Evolutionary conservation across 2,113 vertebrate species (phyloP), one percentile per base, ranked within the genome.

Genomic region (Hippocampus comes): DNA sequence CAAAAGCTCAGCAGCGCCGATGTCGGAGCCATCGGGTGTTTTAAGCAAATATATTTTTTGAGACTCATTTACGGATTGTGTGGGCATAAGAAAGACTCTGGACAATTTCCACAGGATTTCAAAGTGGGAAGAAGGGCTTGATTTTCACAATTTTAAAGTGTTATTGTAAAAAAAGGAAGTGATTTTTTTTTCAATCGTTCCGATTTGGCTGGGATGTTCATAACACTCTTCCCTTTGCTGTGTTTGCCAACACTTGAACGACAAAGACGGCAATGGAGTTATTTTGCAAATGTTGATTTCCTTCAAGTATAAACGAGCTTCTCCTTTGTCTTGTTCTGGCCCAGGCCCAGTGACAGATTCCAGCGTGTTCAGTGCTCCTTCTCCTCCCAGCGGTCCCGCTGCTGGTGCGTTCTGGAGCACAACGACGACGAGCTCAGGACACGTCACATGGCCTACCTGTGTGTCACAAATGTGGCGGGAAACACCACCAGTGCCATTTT

Each of bases 401-500:
- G 86, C 30, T 92, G 90, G 90, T 93, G 93, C 38, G 82, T 85
- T 34, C 67, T 92, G 71, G 76, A 83, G 1, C 17, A 86, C 68
- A 49, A 70, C 0, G 87, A 91, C 8, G 76, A 85, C 3, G 84
- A 90, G 41, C 30, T 1, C 30, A 68, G 75, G 7, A 38, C 3
- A 0, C 0, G 9, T 34, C 86, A 92, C 67, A 1, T 0, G 25
- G 90, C 73, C 70, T 86, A 68, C 68, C 75, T 94, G 79, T 94
- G 92, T 63, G 87, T 89, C 1, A 88, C 85, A 1, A 92, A 80
- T 74, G 59, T 77, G 11, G 53, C 79, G 0, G 88, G 89, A 25
- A 90, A 79, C 5, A 70, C 80, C 78, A 88, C 78, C 53, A 93
- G 92, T 67, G 0, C 6, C 9, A 9, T 20, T 48, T 23, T 65